Conservation (phyloP, 2,888 invertebrate species). For the Plebejus melissa region DNA sequence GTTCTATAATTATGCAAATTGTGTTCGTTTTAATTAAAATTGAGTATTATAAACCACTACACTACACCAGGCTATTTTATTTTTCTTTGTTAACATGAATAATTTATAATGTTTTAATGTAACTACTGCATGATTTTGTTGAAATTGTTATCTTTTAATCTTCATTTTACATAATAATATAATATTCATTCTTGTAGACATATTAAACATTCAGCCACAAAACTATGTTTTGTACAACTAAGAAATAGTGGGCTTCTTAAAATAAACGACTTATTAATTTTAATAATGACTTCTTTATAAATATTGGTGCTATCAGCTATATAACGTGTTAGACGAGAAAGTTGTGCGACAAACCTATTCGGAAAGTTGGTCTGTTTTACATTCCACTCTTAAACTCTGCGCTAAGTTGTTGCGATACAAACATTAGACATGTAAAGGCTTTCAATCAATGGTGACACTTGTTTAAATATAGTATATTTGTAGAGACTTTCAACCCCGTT, state of each 20-base stretch:
- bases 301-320: background rate
- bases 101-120: background rate
- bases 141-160: too few relatives aligned
- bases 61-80: background rate
- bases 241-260: too few relatives aligned
- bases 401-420: conserved; percentile 47
- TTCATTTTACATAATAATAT: too few relatives aligned
- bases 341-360: conserved; percentile 47
- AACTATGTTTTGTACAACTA: too few relatives aligned
- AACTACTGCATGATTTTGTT: too few relatives aligned
- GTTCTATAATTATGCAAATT: conserved; percentile 5
- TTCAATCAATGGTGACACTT: conserved; percentile 39
- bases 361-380: conserved; percentile 51
- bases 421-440: conserved; percentile 55
- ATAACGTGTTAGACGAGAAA: conserved; percentile 20
- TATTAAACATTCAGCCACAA: too few relatives aligned
- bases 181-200: too few relatives aligned
- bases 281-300: too few relatives aligned
- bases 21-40: background rate
- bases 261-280: too few relatives aligned
- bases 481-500: background rate
- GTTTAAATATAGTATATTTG: conserved; percentile 30
- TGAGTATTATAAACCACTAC: background rate
- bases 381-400: conserved; percentile 44
- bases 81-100: background rate